Evolutionary conservation across 2,113 vertebrate species (phyloP).

Genomic region (Xiphophorus maculatus): DNA sequence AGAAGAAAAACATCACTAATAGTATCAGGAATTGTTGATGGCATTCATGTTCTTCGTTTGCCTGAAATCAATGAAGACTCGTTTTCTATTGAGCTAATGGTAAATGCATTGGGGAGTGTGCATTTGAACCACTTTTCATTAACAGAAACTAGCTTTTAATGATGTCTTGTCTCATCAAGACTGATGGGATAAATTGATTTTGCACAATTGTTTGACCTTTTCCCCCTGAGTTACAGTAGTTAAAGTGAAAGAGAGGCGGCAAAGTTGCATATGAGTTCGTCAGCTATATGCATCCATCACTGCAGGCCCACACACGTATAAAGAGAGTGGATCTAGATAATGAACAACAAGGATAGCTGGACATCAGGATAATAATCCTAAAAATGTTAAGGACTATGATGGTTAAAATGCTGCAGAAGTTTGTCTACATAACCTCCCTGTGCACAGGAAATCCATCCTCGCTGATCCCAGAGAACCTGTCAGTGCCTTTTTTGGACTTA

Average conservation of each 20-base stretch:
- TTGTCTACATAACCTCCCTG: slow-evolving; percentile 19
- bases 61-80: slow-evolving; percentile 60
- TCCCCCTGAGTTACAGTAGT: slow-evolving; percentile 48
- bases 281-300: slow-evolving; percentile 38
- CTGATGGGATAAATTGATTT: slow-evolving; percentile 70
- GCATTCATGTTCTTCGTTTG: slow-evolving; percentile 20
- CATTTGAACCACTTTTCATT: slow-evolving; percentile 57
- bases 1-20: slow-evolving; percentile 25
- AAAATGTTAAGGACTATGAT: not conserved
- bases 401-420: slow-evolving; percentile 25
- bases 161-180: slow-evolving; percentile 71
- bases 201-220: slow-evolving; percentile 63
- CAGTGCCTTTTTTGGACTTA: slow-evolving; percentile 8
- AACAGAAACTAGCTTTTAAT: slow-evolving; percentile 72
- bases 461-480: slow-evolving; percentile 46
- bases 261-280: not conserved
- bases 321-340: not conserved
- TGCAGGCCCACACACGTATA: slow-evolving; percentile 34
- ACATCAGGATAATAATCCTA: not conserved
- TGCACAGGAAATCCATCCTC: slow-evolving; percentile 41
- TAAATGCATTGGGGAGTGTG: slow-evolving; percentile 40
- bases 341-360: not conserved
- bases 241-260: slow-evolving; percentile 53
- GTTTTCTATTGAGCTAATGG: slow-evolving; percentile 55
- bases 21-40: slow-evolving; percentile 37